Conservation (phyloP, 2,888 invertebrate genomes). For the Xestia xanthographa region DNA sequence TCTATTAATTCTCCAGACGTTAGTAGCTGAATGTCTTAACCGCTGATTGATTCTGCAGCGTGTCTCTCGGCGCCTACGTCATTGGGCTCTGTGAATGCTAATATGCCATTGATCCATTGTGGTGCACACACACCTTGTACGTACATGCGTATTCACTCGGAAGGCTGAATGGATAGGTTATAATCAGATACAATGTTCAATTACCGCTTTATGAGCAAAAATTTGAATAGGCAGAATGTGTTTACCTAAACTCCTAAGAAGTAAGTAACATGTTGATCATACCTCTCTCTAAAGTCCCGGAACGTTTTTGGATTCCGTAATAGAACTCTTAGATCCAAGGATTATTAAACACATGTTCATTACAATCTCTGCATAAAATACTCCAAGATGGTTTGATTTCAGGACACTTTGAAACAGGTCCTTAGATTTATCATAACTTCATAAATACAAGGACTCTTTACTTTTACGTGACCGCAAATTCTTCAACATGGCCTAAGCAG, state of each 20-base stretch:
- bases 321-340: neutral
- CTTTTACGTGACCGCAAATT: neutral
- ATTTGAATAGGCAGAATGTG: neutral
- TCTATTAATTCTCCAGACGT: neutral
- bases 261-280: neutral
- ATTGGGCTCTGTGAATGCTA: conserved; percentile 40
- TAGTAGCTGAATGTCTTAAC: neutral
- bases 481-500: neutral
- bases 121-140: neutral
- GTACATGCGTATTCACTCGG: conserved; percentile 1
- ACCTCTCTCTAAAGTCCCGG: neutral
- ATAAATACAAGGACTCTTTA: neutral
- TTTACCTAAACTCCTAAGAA: neutral
- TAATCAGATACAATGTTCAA: neutral
- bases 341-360: neutral
- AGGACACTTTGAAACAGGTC: neutral
- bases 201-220: neutral
- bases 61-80: conserved; percentile 18
- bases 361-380: neutral
- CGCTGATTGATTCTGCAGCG: conserved; percentile 37
- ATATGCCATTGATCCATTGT: conserved; percentile 23
- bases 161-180: neutral
- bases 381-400: neutral
- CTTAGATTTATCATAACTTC: neutral
- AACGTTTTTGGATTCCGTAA: neutral